Evolutionary conservation across 30 jellyfish, hydroid and myxozoan species (phyloP).

Genomic region (Sanderia malayensis): DNA sequence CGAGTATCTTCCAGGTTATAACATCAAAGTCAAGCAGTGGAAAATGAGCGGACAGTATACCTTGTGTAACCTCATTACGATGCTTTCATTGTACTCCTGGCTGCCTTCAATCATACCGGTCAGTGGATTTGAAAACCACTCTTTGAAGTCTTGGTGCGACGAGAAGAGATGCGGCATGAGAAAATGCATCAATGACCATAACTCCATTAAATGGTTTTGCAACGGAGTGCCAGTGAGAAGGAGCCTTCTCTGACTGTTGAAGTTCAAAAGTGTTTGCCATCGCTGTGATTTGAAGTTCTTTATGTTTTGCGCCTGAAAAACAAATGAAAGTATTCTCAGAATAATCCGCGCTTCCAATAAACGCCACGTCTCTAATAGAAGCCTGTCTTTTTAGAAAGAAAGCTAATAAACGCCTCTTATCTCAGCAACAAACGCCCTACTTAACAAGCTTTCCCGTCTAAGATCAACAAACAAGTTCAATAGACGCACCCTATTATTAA

Average conservation of each 20-base stretch:
- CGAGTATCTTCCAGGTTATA: no score
- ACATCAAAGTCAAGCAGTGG: no score
- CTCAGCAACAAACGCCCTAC: no score
- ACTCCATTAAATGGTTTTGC: constrained; percentile 94
- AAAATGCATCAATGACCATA: constrained; percentile 98
- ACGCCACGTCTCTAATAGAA: no score
- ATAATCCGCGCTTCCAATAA: no score
- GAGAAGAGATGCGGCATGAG: constrained; percentile 92
- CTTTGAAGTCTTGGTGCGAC: constrained; percentile 97
- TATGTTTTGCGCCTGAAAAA: constrained; percentile 88
- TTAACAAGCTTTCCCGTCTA: no score
- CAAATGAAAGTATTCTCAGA: no score
- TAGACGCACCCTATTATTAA: no score
- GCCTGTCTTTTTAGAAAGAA: no score
- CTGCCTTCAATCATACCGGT: constrained; percentile 99
- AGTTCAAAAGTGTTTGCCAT: constrained; percentile 92
- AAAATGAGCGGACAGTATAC: no score
- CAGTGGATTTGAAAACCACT: constrained; percentile 97
- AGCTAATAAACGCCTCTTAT: no score
- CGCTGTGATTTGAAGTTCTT: constrained; percentile 96
- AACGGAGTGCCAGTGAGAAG: constrained; percentile 97
- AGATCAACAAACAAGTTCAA: no score
- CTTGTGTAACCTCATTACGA: constrained; percentile 84
- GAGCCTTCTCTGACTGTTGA: constrained; percentile 92
- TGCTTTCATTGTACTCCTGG: constrained; percentile 88